Base-by-base conservation (phyloP, 2,797 vertebrate genomes). In the Neomorphus geoffroyi region DNA sequence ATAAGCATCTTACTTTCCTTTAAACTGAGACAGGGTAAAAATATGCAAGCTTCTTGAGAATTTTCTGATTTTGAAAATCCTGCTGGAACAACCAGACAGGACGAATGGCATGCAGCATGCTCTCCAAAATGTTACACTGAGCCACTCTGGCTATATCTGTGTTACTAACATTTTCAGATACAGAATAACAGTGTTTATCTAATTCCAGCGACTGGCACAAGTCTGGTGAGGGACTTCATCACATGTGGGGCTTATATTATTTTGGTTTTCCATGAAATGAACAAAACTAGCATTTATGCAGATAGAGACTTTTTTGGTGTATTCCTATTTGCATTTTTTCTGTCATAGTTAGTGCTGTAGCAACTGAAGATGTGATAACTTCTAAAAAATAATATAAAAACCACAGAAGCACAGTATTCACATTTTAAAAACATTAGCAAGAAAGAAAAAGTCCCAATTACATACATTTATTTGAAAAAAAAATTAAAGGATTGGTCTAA, bases 311-410 rank as follows among this genome's bases (percentile, higher is more conserved):
- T 27, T 70, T 43, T 77, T 89, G 90, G 61, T 84, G 26, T 56
- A 86, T 94, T 65, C 83, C 37, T 65, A 71, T 91, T 66, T 90
- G 19, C 61, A 78, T 90, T 96, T 85, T 78, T 77, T 88, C 64
- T 92, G 62, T 61, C 58, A 70, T 16, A 67, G 19, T 39, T 80
- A 61, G 83, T 84, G 48, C 39, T 81, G 46, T 45, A 94, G 32
- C 51, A 86, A 74, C 23, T 46, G 23, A 79, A 94, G 48, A 53
- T 75, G 19, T 85, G 27, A 45, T 14, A 81, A 61, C 23, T 83
- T 62, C 3, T 1, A 43, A 61, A 83, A 73, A 80, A 46, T n/a
- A n/a, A n/a, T n/a, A n/a, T n/a, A 24, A 48, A 39, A 56, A 39
- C 23, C 12, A 23, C 8, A 79, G 82, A 74, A 80, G 5, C 28